Conservation (phyloP, 2,113 vertebrate species). For the Elgaria multicarinata region DNA sequence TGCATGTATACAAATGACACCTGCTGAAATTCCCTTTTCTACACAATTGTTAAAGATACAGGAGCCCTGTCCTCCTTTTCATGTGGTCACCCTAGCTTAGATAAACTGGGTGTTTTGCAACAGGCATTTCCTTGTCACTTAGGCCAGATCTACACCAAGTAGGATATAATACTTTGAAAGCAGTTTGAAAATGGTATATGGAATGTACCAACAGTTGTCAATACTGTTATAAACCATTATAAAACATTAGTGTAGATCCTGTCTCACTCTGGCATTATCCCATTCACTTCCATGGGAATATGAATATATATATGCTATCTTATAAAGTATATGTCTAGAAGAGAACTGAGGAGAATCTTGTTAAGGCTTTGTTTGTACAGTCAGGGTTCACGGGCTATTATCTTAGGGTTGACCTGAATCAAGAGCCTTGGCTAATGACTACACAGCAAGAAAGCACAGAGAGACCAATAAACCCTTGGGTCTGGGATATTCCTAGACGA, state of each 20-base stretch:
- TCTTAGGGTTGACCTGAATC: background rate
- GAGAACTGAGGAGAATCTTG: background rate
- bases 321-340: background rate
- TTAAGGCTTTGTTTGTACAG: background rate
- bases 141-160: too few relatives aligned
- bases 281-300: background rate
- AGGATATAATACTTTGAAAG: too few relatives aligned
- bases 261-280: background rate
- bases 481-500: background rate
- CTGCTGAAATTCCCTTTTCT: too few relatives aligned
- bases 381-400: background rate
- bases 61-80: too few relatives aligned
- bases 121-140: background rate
- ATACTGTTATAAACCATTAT: too few relatives aligned
- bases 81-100: too few relatives aligned
- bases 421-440: background rate
- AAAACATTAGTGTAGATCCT: too few relatives aligned
- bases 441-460: background rate
- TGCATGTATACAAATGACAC: too few relatives aligned
- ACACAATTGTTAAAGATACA: too few relatives aligned
- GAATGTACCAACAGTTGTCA: too few relatives aligned
- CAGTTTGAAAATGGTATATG: too few relatives aligned
- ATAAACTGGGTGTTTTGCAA: background rate
- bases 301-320: background rate
- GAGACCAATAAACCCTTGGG: background rate